phyloP scores from a whole-genome alignment of 2,888 invertebrate genomes.

The Latrodectus elegans region DNA sequence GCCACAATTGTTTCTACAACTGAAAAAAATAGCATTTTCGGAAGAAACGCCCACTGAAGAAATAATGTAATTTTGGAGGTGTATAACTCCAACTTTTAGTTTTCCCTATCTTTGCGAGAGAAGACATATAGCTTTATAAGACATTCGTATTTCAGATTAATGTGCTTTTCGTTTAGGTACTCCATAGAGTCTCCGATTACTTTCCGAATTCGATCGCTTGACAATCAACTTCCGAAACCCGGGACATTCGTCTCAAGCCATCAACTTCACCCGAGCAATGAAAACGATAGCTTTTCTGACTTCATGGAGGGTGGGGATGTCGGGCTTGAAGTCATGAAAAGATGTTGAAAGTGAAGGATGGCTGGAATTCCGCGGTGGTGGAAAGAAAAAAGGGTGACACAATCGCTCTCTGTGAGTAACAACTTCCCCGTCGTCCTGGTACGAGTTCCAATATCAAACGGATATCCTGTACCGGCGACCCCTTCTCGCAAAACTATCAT shows the following conservation, averaged over 20 bases:
- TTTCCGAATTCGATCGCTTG: background rate
- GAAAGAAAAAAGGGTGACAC: slow-evolving; percentile 1
- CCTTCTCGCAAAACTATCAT: slow-evolving; percentile 11
- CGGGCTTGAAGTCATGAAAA: background rate
- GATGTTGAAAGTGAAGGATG: background rate
- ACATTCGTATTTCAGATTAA: too few species aligned
- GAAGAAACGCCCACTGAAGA: too few species aligned
- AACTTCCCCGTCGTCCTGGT: background rate
- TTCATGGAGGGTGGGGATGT: background rate
- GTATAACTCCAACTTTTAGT: too few species aligned
- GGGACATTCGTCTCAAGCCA: background rate
- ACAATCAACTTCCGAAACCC: background rate
- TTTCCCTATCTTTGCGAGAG: too few species aligned
- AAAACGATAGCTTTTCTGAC: background rate
- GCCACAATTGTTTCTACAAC: too few species aligned
- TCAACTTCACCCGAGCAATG: background rate
- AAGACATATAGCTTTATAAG: too few species aligned
- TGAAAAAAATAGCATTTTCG: too few species aligned
- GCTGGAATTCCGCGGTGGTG: background rate
- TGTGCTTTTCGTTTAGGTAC: too few species aligned
- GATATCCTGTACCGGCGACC: slow-evolving; percentile 38
- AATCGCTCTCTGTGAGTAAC: slow-evolving; percentile 3
- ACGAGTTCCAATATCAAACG: slow-evolving; percentile 3
- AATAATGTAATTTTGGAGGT: too few species aligned
- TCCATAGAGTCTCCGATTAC: background rate